Base-by-base conservation (phyloP, 2,888 invertebrate genomes). In the Hemicrepidius hirtus region DNA sequence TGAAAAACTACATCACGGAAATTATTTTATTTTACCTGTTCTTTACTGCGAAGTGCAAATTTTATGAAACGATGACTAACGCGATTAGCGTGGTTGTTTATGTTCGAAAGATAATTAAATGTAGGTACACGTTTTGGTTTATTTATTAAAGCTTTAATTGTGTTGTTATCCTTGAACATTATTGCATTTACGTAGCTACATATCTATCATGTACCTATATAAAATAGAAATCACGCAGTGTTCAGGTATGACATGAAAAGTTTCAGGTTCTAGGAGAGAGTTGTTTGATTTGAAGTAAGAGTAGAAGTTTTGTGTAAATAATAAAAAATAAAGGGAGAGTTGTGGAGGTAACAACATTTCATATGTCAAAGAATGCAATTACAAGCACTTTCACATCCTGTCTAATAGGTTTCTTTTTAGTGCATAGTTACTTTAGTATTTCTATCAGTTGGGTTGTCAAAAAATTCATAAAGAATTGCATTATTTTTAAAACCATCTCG, bases 91-190 rank as follows among this genome's bases (percentile, higher is more conserved):
- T 2, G n/a, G 53, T 32, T 53, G 49, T 49, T 49, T 13, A 28
- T 13, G 53, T n/a, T 4, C 28, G 28, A 32, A 13, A 46, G 16
- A 28, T 28, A 53, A 53, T 53, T 53, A 53, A 12, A 49, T 49
- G 12, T n/a, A n/a, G n/a, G n/a, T 49, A 20, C 9, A 49, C 49
- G 49, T 20, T 49, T 53, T 13, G 12, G 28, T 53, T 53, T 53
- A 53, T 24, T 21, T 28, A 16, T 13, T 40, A 18, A 1, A 49
- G 13, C 6, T 53, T 24, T 53, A 24, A 24, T 9, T 3, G 7
- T 12, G 24, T 53, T 24, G 57, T 57, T 57, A 13, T 57, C 57
- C 57, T 57, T 57, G 57, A 57, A 57, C 9, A 37, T 20, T 3
- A 37, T 3, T 55, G 10, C 24, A 53, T 37, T 37, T 37, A 12